phyloP scores from a whole-genome alignment of 2,113 vertebrate species.

The Cinclus mexicanus region DNA sequence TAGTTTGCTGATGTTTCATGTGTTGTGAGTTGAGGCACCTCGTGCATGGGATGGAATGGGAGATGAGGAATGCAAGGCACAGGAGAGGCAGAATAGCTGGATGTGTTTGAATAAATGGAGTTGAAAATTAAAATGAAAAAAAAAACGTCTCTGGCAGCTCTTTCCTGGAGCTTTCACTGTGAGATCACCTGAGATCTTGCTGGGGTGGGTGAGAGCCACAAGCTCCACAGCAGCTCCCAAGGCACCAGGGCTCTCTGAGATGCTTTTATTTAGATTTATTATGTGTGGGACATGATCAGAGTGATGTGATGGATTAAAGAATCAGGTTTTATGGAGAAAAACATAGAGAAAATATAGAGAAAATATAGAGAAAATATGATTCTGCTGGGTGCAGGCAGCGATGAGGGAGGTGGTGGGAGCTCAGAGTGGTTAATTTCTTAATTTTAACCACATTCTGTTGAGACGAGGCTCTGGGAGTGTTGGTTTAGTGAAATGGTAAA shows the following conservation, averaged over 20 bases:
- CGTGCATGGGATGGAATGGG: neutral
- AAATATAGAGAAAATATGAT: neutral
- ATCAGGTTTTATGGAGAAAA: slow-evolving; percentile 30
- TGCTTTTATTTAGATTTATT: neutral
- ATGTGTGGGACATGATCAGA: neutral
- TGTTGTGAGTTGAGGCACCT: neutral
- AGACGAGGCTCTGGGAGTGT: slow-evolving; percentile 22
- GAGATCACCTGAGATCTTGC: neutral
- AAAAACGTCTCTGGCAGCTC: neutral
- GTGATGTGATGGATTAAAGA: slow-evolving; percentile 50
- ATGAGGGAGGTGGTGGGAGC: neutral
- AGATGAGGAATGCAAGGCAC: neutral
- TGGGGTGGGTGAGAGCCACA: neutral
- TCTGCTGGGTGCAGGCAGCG: slow-evolving; percentile 34
- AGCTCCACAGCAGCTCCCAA: neutral
- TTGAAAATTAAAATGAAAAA: neutral
- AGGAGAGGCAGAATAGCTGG: neutral
- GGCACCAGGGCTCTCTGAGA: neutral
- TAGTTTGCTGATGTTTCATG: neutral
- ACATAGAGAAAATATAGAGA: neutral
- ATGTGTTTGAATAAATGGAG: neutral
- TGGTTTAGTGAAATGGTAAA: slow-evolving; percentile 54
- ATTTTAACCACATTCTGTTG: neutral
- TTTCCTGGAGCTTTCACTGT: neutral
- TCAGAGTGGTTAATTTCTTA: slow-evolving; percentile 28